A percentile compares a stretch with the other conserved stretches of the same genome.
Evolutionary conservation across 2,797 vertebrate genomes (phyloP).

Genomic region (Phrynocephalus vlangalii): DNA sequence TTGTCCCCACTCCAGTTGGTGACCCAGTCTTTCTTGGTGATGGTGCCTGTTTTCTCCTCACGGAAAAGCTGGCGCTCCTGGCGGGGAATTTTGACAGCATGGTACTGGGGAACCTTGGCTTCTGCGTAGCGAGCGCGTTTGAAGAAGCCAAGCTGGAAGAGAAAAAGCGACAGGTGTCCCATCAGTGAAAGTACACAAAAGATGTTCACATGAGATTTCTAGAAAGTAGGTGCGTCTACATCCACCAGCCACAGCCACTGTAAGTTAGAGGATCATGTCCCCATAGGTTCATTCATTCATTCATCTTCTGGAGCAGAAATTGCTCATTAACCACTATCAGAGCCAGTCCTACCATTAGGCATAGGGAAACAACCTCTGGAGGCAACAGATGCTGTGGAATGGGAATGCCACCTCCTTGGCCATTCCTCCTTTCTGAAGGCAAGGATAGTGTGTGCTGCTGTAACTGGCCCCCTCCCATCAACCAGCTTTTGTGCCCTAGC

Average conservation of each 20-base stretch:
- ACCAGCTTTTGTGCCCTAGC: background rate
- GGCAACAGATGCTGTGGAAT: background rate
- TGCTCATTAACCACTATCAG: background rate
- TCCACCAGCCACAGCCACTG: background rate
- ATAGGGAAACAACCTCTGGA: background rate
- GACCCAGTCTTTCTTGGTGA: constrained; percentile 89
- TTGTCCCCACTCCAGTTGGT: constrained; percentile 81
- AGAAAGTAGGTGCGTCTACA: background rate
- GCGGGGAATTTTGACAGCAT: constrained; percentile 91
- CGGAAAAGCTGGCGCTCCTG: constrained; percentile 88
- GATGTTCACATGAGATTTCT: background rate
- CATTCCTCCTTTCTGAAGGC: background rate
- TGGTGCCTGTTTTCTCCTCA: constrained; percentile 84
- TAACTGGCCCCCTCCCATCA: background rate
- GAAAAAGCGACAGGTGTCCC: background rate
- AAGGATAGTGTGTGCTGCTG: background rate
- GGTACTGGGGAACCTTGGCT: constrained; percentile 90
- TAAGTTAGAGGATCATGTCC: background rate
- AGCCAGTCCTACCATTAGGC: background rate
- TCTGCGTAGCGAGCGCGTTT: constrained; percentile 85
- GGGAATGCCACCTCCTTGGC: background rate
- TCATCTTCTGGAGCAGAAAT: background rate
- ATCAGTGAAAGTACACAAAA: background rate
- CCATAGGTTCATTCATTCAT: background rate
- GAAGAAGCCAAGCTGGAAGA: constrained; percentile 92